Conservation (phyloP, 2,113 vertebrate genomes). For the Scophthalmus maximus region DNA sequence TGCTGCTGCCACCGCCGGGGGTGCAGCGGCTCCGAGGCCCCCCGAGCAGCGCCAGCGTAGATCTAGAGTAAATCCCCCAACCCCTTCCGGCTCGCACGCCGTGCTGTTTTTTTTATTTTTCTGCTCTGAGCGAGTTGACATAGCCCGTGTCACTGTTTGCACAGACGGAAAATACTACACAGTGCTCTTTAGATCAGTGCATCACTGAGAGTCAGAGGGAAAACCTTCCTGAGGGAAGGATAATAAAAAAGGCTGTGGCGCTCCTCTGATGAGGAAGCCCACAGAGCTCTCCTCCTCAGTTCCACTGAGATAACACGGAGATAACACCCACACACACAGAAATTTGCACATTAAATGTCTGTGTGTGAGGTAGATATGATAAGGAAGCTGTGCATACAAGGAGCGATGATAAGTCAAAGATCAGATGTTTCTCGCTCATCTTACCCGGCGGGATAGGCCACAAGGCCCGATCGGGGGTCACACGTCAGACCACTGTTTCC, state of each 20-base stretch:
- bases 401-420: constrained; percentile 35
- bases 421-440: constrained; percentile 30
- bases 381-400: background rate
- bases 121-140: constrained; percentile 9
- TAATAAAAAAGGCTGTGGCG: constrained; percentile 23
- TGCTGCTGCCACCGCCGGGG: background rate
- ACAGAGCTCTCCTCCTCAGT: constrained; percentile 10
- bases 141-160: constrained; percentile 14
- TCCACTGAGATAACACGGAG: constrained; percentile 36
- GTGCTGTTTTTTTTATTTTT: background rate
- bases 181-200: background rate
- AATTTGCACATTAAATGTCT: constrained; percentile 44
- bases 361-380: constrained; percentile 33
- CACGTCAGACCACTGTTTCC: constrained; percentile 92
- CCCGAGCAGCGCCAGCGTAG: background rate
- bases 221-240: constrained; percentile 19
- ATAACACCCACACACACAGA: constrained; percentile 26
- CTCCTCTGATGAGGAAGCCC: constrained; percentile 29
- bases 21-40: constrained; percentile 1
- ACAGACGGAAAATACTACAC: constrained; percentile 13
- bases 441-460: constrained; percentile 97
- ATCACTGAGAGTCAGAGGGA: constrained; percentile 29
- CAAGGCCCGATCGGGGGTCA: constrained; percentile 90
- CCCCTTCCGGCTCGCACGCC: constrained; percentile 6
- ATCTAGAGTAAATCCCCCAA: constrained; percentile 10